phyloP scores from a whole-genome alignment of 2,797 vertebrate species.

The Sebastiscus albofasciatus region DNA sequence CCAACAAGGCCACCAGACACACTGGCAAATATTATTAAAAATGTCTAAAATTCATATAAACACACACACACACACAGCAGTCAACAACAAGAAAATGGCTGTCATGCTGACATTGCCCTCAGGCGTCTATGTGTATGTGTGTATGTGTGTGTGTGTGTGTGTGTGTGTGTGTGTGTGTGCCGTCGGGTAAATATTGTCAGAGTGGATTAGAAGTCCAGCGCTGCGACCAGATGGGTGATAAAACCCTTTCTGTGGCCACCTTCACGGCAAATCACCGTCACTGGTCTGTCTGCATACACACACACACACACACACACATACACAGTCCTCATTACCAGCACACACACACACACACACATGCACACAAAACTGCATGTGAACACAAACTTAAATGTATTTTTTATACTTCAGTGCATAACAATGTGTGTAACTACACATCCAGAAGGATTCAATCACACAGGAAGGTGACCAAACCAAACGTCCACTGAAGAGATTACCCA shows the following conservation, averaged over 20 bases:
- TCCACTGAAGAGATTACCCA: conserved; percentile 18
- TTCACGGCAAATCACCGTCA: conserved; percentile 57
- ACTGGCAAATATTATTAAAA: conserved; percentile 18
- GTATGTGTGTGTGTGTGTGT: neutral
- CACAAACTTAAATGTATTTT: neutral
- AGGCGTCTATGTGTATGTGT: conserved; percentile 4
- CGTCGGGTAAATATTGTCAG: conserved; percentile 64
- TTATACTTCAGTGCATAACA: conserved; percentile 8
- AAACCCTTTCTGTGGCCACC: conserved; percentile 53
- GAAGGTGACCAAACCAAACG: conserved; percentile 38
- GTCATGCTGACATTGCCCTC: conserved; percentile 21
- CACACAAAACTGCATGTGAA: neutral
- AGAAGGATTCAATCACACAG: conserved; percentile 22
- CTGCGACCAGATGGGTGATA: conserved; percentile 62
- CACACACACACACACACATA: neutral
- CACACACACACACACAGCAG: conserved; percentile 1
- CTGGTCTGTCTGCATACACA: conserved; percentile 13
- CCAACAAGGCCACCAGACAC: neutral
- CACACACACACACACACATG: neutral
- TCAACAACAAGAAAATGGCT: conserved; percentile 1
- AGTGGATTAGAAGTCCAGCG: conserved; percentile 61
- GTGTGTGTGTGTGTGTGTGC: conserved; percentile 2
- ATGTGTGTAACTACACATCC: conserved; percentile 6
- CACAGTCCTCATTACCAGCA: neutral
- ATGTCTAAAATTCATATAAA: conserved; percentile 17